Evolutionary conservation across 2,113 vertebrate species (phyloP), one percentile per base, ranked within the genome.

Genomic region (Dendrocopos noguchii): DNA sequence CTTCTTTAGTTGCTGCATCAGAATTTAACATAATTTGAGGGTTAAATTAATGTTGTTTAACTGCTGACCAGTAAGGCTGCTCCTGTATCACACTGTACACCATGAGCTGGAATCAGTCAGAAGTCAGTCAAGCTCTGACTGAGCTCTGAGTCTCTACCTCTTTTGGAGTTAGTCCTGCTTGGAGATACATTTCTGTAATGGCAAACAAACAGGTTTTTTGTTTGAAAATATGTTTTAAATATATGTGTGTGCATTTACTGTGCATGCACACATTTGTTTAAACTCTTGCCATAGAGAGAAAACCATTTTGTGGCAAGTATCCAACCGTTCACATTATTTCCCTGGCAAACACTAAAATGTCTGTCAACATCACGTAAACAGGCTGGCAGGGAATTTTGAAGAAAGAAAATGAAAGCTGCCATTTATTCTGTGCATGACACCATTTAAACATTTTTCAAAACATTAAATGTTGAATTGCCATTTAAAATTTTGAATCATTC

Each of bases 261-360:
- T 95, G 46, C 94, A 74, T 55, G 71, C 82, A 94, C 76, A 72
- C 71, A 90, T 82, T 91, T 95, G 87, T 96, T 87, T 90, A 81
- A 71, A 82, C 55, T 90, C 71, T 93, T 92, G 87, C 95, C 93
- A 86, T 47, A 50, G 91, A 95, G 64, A 96, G 83, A 87, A 90
- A 97, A 90, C 94, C 90, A 92, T 91, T 90, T 86, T 80, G 95
- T 95, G 96, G 96, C 94, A 84, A 90, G 88, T 82, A 84, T 94
- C 94, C 92, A 91, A 72, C 61, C 55, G 64, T 93, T 95, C 70
- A 87, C 91, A 95, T 97, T 97, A 97, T 97, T 97, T 94, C 97
- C 65, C 91, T 94, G 91, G 88, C 86, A 93, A 95, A 95, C 1
- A 50, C 88, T 92, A 86, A 95, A 87, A 89, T 96, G 94, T 96